Base-by-base conservation (phyloP, 2,888 invertebrate genomes). In the Phortica okadai region DNA sequence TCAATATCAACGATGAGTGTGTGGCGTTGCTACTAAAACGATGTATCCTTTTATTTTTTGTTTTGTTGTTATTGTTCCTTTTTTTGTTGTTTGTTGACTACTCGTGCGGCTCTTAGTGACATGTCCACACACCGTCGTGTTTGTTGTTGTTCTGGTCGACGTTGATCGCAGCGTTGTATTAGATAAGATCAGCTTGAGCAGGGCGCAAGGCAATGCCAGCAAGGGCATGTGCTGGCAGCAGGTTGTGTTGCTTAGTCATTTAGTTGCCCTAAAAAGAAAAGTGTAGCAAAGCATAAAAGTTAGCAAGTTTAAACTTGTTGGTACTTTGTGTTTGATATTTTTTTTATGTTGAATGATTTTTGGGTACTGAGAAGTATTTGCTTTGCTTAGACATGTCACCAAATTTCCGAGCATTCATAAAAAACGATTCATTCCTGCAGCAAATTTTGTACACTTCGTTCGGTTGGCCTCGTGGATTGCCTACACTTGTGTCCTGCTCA, bases 141-240 rank as follows among this genome's bases (percentile, higher is more conserved):
- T 11, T 10, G 50, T 50, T 50, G 50, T 50, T 78, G 79, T 62
- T 78, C 74, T 67, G 78, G 73, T 64, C n/a, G 73, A 79, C 74
- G 81, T 74, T 81, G 86, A 87, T 87, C 83, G 83, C 79, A 83
- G 83, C 76, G 82, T 82, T 14, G 41, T 82, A 83, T 84, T 84
- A 81, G 85, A 85, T 85, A 85, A 85, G 86, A 85, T 85, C 87
- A 78, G 83, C 83, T 67, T 77, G 6, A 62, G 25, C 7, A 16
- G 62, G 25, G 8, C 25, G 25, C 10, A 11, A 50, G 50, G 14
- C 7, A 45, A 45, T 21, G 21, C 21, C 0, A 21, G 21, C 6
- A 45, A 45, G 6, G 45, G 45, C 10, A 11, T 50, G 50, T 50
- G 50, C 50, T 50, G 77, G 73, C 77, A 77, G 73, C 77, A 77